These are phyloP conservation scores for Alligator sinensis DNA, from an alignment of 2,113 vertebrate genomes.

Conservation along the genomic window DNA sequence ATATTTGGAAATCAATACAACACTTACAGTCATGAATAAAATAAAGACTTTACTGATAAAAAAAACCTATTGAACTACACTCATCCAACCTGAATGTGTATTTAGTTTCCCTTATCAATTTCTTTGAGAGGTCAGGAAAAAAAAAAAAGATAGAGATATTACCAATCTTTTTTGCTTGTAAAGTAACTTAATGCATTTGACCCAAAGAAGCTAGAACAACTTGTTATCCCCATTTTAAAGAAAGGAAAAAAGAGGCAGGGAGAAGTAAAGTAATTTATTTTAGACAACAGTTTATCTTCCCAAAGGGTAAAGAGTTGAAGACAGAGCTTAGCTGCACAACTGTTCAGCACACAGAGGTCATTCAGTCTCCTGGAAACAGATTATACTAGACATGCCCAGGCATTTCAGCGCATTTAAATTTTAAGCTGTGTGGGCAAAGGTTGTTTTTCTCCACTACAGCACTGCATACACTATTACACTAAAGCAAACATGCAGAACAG, in stretches of 20 bases:
- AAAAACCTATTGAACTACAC: too few species aligned
- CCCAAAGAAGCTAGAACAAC: neutral
- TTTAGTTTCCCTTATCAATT: too few species aligned
- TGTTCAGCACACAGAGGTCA: neutral
- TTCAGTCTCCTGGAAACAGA: constrained; percentile 15
- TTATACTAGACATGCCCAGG: neutral
- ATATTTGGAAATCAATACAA: too few species aligned
- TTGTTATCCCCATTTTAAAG: neutral
- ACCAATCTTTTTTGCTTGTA: neutral
- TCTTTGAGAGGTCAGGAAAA: too few species aligned
- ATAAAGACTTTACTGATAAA: too few species aligned
- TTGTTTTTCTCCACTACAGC: neutral
- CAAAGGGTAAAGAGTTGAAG: neutral
- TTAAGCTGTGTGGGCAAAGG: constrained; percentile 24
- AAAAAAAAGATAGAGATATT: neutral
- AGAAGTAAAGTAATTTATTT: neutral
- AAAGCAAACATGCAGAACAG: neutral
- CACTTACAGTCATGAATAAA: too few species aligned
- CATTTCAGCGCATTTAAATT: constrained; percentile 29
- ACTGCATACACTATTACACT: constrained; percentile 27
- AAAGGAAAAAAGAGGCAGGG: neutral
- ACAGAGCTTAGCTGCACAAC: neutral
- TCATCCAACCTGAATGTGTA: too few species aligned
- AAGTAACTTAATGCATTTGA: neutral
- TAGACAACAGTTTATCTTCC: neutral